Evolutionary conservation across 2,797 vertebrate species (phyloP), one percentile per base, ranked within the genome.

Genomic region (Decapterus maruadsi): DNA sequence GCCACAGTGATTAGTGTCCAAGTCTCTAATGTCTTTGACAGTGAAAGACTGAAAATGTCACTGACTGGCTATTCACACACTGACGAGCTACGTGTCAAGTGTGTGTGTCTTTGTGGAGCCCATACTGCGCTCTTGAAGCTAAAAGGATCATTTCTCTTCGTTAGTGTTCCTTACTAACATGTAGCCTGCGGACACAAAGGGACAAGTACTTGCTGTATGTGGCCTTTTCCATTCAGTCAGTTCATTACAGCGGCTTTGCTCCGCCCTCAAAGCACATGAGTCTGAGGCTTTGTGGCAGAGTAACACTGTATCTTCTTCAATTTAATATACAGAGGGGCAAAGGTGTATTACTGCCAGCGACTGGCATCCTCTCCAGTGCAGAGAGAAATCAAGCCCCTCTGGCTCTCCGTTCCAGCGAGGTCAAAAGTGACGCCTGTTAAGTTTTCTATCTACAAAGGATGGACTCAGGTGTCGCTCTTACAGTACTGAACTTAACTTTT

Each of bases 81-180:
- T 78, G 79, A 75, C 65, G 36, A 84, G 78, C 67, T 69, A 51
- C 66, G 75, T 83, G 76, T 86, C 72, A 77, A 83, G 50, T 86
- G 84, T 81, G 76, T 70, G 68, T 81, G 78, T 80, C 85, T 88
- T 78, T 90, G 87, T 90, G 77, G 1, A 48, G 65, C 48, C 68
- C 68, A 71, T 77, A 72, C 63, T 76, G 66, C 40, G 36, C 56
- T 62, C 76, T 79, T 40, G 31, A 77, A 80, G 70, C 85, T 88
- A 77, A 91, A 87, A 80, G 70, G 83, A 86, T 80, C 82, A 91
- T 93, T 92, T 91, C 77, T 92, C 90, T 91, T 92, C 88, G 71
- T 91, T 92, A 92, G 84, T 88, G 84, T 90, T 87, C 26, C 31
- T 80, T 76, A 86, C 89, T 89, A 92, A 71, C 69, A 56, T 86